Base-by-base conservation (phyloP, 2,113 vertebrate species). In the Manacus vitellinus region DNA sequence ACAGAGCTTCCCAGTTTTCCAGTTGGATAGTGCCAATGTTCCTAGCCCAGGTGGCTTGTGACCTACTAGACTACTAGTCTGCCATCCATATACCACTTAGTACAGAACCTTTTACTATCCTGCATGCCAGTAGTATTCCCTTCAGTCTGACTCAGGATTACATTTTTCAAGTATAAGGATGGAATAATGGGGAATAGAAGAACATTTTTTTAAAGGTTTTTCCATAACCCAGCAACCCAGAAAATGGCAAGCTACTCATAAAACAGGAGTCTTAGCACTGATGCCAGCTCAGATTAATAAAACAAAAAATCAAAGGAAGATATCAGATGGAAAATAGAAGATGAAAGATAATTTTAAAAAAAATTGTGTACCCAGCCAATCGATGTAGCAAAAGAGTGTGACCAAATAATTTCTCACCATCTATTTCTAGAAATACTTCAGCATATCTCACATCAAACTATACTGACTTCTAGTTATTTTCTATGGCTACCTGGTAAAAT, bases 41-140 rank as follows among this genome's bases (percentile, higher is more conserved):
- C 46, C 21, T 35, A 56, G 27, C 5, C 30, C 46, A 52, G 5
- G 2, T 77, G 19, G 4, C 11, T 43, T 39, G 21, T 70, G 25
- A 44, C 12, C 23, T 44, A 27, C 19, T 35, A 39, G 47, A 52
- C 22, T 88, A 71, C 18, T 18, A 61, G 28, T 44, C 52, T 83
- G 41, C 10, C 25, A 22, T 30, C 15, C 6, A 20, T n/a, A 15
- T n/a, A 73, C 5, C 8, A 33, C 6, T 35, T 51, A 35, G 21
- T 30, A 52, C 27, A 77, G 37, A 87, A 56, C 8, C 3, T 79
- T 76, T 56, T 65, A 43, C 5, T 58, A 59, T 58, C 24, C 14
- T 41, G 6, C 1, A 0, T 68, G 14, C 27, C n/a, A 76, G 44
- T 0, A 2, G 9, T 66, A 56, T 20, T 51, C 27, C 65, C 27